These are phyloP conservation scores for Drosophila orena DNA, from an alignment of 1,140 invertebrate genomes.

Conservation along the genomic window DNA sequence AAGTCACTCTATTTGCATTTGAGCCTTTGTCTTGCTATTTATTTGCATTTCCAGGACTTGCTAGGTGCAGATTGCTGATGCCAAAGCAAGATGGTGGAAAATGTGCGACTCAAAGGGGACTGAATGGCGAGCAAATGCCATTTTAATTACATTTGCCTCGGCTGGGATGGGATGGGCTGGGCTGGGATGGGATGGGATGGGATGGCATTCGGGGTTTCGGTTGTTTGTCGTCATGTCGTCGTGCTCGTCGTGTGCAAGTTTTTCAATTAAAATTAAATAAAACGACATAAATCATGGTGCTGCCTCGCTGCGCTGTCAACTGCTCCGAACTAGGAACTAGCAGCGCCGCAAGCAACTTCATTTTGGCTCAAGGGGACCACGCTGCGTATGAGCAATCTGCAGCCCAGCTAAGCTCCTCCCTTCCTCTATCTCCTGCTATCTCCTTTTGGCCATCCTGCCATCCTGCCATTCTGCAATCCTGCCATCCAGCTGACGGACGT, in stretches of 20 bases:
- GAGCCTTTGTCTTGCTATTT: slow-evolving; percentile 77
- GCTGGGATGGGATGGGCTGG: too few species aligned
- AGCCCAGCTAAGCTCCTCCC: slow-evolving; percentile 18
- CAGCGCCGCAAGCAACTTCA: slow-evolving; percentile 70
- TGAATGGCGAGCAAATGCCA: slow-evolving; percentile 59
- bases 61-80: slow-evolving; percentile 40
- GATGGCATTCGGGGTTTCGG: slow-evolving; percentile 4
- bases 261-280: slow-evolving; percentile 84
- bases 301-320: slow-evolving; percentile 11
- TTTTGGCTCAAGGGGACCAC: slow-evolving; percentile 56
- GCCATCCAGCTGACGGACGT: slow-evolving; percentile 39
- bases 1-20: slow-evolving; percentile 81
- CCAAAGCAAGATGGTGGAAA: slow-evolving; percentile 26
- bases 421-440: too few species aligned
- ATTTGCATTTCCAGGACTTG: slow-evolving; percentile 56
- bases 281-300: slow-evolving; percentile 76
- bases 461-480: background rate
- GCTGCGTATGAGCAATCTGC: slow-evolving; percentile 67
- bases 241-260: slow-evolving; percentile 60
- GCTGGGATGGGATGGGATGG: slow-evolving; percentile 18
- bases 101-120: slow-evolving; percentile 3
- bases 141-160: slow-evolving; percentile 82
- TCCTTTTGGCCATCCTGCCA: too few species aligned
- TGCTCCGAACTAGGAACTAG: slow-evolving; percentile 57
- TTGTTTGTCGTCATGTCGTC: slow-evolving; percentile 34